Evolutionary conservation across 1,140 invertebrate genomes (phyloP), one percentile per base, ranked within the genome.

Genomic region (Anoplolepis gracilipes): DNA sequence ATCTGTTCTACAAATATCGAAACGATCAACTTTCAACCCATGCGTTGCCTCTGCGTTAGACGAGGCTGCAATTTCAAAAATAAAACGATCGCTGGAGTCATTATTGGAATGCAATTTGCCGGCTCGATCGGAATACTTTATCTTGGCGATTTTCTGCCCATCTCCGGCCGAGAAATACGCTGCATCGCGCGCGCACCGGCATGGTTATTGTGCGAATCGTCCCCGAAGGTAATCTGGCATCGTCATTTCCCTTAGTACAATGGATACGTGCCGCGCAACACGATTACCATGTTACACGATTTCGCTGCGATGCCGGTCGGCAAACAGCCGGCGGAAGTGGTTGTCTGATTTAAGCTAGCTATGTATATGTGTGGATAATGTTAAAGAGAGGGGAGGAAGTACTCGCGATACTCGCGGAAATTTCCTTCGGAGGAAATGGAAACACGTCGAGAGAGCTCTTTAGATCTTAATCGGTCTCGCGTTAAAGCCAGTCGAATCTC

Each of bases 71-170:
- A 61, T 82, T 73, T 82, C 19, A 19, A 36, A 73, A 82, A 82
- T 82, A 61, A 82, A 73, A 82, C 78, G 78, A 81, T 81, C 65
- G 53, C 19, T 67, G 25, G 30, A 30, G 13, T 82, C 78, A 73
- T 82, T 82, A 82, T 73, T 39, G 78, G 78, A 82, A 61, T 25
- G 53, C 78, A 72, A 65, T 81, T 81, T 70, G 36, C 78, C 36
- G 64, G 64, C 30, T 79, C 64, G 64, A 69, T 79, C 49, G 67
- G 28, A 72, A 81, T 72, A 19, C 53, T 81, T 81, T 81, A 81
- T 81, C 11, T 7, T 25, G 11, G 33, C 36, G 22, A 72, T 64
- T 30, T 22, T 81, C 53, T 57, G 19, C 25, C 19, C 7, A 33
- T 8, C 4, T 13, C 25, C 19, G 49, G 42, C 6, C 62, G 8